Base-by-base conservation (phyloP, 2,888 invertebrate species). In the Drosophila vallismaia region DNA sequence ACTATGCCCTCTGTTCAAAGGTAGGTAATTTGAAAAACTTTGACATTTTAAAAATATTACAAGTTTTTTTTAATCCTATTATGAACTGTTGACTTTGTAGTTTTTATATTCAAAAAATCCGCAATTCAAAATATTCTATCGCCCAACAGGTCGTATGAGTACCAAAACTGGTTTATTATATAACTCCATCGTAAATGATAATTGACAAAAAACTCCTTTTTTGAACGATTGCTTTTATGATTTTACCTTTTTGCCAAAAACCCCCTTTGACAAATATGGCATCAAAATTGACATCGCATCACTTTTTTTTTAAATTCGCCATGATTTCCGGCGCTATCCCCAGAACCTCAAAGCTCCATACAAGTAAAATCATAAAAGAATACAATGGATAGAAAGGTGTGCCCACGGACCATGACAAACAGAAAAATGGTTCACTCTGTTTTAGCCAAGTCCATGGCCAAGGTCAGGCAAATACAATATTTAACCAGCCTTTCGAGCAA, bases 1-100 rank as follows among this genome's bases (percentile, higher is more conserved):
- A 92, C 94, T 98, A 73, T 98, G 97, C 91, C 98, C 98, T 9
- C 93, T 98, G 63, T 96, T 98, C 83, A 97, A 97, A 95, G 98
- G 97, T 97, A 91, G 91, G 90, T 90, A 6, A n/a, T 36, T 4
- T 36, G 4, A 1, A 10, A 10, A 33, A 33, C 5, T 28, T 6
- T 6, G 5, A 4, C 5, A 6, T 28, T 28, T 28, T 28, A 28
- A 28, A 5, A 28, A 28, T 10, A 10, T 33, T 19, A 19, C 19
- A 19, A 19, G 19, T 19, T 19, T 19, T 1, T 19, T 19, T 19
- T 14, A 19, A 19, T 19, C 2, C 19, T 19, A 19, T 19, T 19
- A 19, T 19, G 19, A 19, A 19, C 19, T 19, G 19, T 19, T n/a
- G n/a, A n/a, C n/a, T n/a, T n/a, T n/a, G n/a, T n/a, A n/a, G n/a